Conservation (phyloP, 2,888 invertebrate species). For the Mesorhabditis sp. region DNA sequence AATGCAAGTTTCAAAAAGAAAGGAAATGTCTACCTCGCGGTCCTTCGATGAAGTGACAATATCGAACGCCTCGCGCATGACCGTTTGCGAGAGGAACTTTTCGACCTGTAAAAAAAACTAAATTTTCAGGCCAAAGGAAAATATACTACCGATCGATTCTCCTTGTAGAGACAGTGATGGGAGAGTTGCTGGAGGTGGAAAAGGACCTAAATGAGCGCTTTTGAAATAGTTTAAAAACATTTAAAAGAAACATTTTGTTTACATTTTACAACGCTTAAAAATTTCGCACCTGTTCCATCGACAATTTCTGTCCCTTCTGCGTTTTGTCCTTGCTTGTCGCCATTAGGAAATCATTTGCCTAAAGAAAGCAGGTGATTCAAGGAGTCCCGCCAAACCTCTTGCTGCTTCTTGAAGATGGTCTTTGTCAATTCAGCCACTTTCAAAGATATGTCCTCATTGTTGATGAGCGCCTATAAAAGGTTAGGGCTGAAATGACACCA, state of each 20-base stretch:
- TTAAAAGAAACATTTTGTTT: background rate
- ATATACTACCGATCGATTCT: background rate
- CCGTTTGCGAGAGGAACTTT: background rate
- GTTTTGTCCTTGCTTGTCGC: background rate
- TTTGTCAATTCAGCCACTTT: background rate
- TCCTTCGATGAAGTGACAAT: background rate
- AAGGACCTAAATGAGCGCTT: background rate
- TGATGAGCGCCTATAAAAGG: background rate
- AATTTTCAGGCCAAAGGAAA: background rate
- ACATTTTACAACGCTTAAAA: too few species aligned
- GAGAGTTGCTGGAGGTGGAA: background rate
- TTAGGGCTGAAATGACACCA: background rate
- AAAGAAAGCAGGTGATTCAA: background rate
- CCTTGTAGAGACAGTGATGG: slow-evolving; percentile 4
- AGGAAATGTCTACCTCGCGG: background rate
- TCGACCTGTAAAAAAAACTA: background rate
- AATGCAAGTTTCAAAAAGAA: background rate
- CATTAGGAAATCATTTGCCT: background rate
- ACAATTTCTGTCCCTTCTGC: background rate
- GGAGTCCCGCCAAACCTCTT: background rate
- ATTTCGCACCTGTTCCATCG: background rate
- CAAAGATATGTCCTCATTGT: background rate
- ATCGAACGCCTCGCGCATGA: background rate
- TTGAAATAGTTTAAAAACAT: background rate
- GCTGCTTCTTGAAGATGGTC: background rate